A percentile compares a stretch with the other conserved stretches of the same genome.
phyloP scores from a whole-genome alignment of 2,113 vertebrate genomes.

The Percopsis transmontana region DNA sequence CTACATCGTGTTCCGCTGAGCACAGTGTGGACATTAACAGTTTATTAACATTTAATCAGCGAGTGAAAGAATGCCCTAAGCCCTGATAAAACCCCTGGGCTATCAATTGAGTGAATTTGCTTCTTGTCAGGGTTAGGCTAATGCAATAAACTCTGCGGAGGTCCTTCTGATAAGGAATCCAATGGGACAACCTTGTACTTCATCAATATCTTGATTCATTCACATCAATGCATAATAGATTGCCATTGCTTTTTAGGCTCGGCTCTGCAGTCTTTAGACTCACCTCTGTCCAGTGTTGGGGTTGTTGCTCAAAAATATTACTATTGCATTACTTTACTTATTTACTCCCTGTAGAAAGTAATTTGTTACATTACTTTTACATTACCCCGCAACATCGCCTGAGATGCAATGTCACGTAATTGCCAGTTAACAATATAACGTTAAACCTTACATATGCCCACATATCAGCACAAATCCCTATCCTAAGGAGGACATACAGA shows the following conservation, averaged over 20 bases:
- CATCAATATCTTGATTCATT: constrained; percentile 69
- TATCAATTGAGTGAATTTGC: constrained; percentile 61
- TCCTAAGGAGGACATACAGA: too few species aligned
- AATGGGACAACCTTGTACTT: constrained; percentile 47
- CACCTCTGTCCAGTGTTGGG: constrained; percentile 43
- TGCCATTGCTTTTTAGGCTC: constrained; percentile 53
- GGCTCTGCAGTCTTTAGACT: constrained; percentile 58
- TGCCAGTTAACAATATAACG: too few species aligned
- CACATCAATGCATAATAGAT: constrained; percentile 59
- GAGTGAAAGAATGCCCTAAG: background rate
- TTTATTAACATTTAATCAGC: constrained; percentile 53
- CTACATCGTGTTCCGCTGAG: constrained; percentile 24
- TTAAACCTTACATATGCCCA: too few species aligned
- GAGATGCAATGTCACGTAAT: too few species aligned
- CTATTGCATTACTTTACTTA: too few species aligned
- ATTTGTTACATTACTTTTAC: too few species aligned
- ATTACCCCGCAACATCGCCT: too few species aligned
- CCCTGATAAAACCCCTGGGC: constrained; percentile 6
- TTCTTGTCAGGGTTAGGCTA: constrained; percentile 51
- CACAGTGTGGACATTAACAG: constrained; percentile 27
- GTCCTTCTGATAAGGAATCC: constrained; percentile 66
- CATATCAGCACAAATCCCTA: too few species aligned
- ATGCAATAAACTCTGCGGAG: constrained; percentile 60
- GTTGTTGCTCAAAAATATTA: too few species aligned
- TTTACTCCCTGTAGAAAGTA: too few species aligned